Conservation (phyloP, 2,888 invertebrate genomes). For the Heliconius erato region DNA sequence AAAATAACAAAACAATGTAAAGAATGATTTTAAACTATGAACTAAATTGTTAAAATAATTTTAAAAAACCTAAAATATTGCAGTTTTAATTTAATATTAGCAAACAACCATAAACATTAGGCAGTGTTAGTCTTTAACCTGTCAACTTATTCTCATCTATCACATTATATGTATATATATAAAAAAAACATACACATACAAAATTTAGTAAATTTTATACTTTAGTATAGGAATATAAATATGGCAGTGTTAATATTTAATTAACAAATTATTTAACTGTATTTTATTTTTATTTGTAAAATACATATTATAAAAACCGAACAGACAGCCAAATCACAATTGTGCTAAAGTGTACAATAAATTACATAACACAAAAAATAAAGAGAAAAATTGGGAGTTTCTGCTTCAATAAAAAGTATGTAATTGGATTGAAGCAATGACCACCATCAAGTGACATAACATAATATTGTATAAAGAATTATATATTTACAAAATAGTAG, state of each 20-base stretch:
- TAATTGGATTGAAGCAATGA: background rate
- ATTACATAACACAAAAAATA: background rate
- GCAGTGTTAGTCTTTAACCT: background rate
- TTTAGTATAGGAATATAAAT: slow-evolving; percentile 17
- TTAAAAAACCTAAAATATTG: background rate
- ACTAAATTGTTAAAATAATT: background rate
- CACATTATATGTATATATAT: background rate
- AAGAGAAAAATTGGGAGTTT: background rate
- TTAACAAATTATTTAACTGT: background rate
- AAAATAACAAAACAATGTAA: background rate
- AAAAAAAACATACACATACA: background rate
- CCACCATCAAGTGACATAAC: background rate
- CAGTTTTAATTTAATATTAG: background rate
- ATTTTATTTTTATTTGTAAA: background rate
- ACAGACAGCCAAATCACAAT: background rate
- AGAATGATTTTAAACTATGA: background rate
- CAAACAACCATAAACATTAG: background rate
- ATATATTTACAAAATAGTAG: background rate
- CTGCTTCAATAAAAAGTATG: background rate
- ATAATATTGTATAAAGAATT: background rate
- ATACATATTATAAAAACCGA: background rate
- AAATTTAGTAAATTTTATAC: background rate
- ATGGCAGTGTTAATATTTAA: slow-evolving; percentile 22
- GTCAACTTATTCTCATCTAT: slow-evolving; percentile 4
- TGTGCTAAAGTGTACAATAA: background rate